Evolutionary conservation across 53 echinoderm and acorn worm genomes (phyloP).

Genomic region (Arbacia lixula): DNA sequence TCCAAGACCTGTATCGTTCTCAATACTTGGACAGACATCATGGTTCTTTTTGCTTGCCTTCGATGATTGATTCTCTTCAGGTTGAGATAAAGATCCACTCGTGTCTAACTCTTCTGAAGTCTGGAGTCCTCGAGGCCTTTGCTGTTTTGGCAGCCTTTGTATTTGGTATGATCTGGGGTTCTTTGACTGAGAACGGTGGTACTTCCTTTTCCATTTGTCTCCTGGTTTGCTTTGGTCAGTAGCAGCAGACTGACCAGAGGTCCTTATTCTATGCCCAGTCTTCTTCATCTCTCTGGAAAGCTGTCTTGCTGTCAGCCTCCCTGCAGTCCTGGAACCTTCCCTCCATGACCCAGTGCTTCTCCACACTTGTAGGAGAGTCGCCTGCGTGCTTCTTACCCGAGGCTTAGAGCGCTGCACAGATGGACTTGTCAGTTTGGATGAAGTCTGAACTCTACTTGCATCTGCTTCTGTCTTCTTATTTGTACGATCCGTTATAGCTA

Average conservation of each 20-base stretch:
- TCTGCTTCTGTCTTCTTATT: too few species aligned
- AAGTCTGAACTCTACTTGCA: too few species aligned
- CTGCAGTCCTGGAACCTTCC: too few species aligned
- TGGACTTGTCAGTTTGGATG: background rate
- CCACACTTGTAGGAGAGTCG: background rate
- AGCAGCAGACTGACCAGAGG: too few species aligned
- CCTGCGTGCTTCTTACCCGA: background rate
- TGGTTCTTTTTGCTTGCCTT: background rate
- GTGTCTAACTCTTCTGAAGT: background rate
- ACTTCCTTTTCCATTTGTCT: conserved; percentile 13
- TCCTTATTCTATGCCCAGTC: conserved; percentile 5
- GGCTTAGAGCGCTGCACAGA: background rate
- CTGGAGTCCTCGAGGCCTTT: conserved; percentile 7
- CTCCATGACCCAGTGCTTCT: conserved; percentile 11
- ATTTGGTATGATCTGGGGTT: too few species aligned
- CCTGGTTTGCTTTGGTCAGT: background rate
- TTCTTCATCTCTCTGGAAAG: too few species aligned
- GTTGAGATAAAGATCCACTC: background rate
- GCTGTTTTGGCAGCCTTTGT: too few species aligned
- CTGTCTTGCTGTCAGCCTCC: too few species aligned
- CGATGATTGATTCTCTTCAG: background rate
- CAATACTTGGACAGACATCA: background rate
- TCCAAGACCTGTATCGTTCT: background rate
- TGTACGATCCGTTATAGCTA: too few species aligned
- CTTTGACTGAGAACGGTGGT: conserved; percentile 7